phyloP scores from a whole-genome alignment of 2,113 vertebrate genomes.

The Panthera uncia region DNA sequence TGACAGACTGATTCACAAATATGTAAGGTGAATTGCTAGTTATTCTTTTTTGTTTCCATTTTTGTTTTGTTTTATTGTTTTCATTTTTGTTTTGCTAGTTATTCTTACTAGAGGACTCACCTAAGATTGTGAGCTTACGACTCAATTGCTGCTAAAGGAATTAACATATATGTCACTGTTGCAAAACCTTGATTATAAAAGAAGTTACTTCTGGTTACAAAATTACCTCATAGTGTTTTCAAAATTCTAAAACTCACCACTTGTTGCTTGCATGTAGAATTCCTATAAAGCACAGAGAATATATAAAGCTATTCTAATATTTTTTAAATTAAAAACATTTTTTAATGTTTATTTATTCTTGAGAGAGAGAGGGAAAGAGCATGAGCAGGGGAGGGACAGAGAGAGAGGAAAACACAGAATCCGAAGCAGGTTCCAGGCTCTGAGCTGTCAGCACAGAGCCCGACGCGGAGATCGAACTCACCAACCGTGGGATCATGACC shows the following conservation, averaged over 20 bases:
- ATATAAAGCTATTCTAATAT: neutral
- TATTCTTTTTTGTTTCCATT: neutral
- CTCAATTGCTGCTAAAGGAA: neutral
- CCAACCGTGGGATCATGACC: too few relatives aligned
- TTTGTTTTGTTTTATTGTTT: too few relatives aligned
- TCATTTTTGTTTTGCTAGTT: neutral
- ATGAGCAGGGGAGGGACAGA: too few relatives aligned
- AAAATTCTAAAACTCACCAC: neutral
- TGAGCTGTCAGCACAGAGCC: too few relatives aligned
- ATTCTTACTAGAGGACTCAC: neutral
- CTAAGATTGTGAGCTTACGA: neutral
- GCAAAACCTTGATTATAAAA: neutral
- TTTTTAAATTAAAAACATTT: neutral
- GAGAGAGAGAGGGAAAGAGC: too few relatives aligned
- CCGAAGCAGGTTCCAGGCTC: too few relatives aligned
- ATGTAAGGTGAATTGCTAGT: neutral
- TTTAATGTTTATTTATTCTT: too few relatives aligned
- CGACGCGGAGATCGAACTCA: too few relatives aligned
- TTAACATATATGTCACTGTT: neutral
- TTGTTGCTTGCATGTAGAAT: neutral
- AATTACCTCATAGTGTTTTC: constrained; percentile 20
- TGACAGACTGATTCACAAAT: neutral
- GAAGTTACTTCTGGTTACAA: neutral
- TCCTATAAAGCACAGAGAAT: neutral
- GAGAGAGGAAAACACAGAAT: too few relatives aligned